phyloP scores from a whole-genome alignment of 2,797 vertebrate genomes.

The Cynodonichthys magdalenae region DNA sequence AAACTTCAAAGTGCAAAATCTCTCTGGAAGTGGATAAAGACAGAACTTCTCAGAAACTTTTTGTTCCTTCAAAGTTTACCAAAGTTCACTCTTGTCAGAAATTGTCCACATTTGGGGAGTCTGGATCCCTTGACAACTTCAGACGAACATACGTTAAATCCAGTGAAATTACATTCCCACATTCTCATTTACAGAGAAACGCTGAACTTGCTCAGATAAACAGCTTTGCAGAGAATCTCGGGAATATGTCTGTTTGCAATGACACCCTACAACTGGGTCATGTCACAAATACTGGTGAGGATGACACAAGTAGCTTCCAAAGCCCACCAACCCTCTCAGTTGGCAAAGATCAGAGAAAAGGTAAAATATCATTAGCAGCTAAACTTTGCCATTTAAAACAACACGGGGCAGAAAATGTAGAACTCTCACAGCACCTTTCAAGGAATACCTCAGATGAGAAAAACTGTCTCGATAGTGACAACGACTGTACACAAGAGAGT shows the following conservation, averaged over 20 bases:
- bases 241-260: slow-evolving; percentile 13
- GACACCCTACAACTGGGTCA: slow-evolving; percentile 11
- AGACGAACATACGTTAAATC: slow-evolving; percentile 83
- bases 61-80: slow-evolving; percentile 55
- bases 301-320: slow-evolving; percentile 15
- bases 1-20: slow-evolving; percentile 63
- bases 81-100: slow-evolving; percentile 62
- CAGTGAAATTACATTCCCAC: slow-evolving; percentile 22
- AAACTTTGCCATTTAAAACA: slow-evolving; percentile 86
- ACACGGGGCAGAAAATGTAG: slow-evolving; percentile 44
- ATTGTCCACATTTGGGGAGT: slow-evolving; percentile 72
- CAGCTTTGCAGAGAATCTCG: background rate
- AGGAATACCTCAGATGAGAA: slow-evolving; percentile 16
- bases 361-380: slow-evolving; percentile 81
- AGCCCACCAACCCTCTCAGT: slow-evolving; percentile 44
- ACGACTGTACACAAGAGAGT: slow-evolving; percentile 21
- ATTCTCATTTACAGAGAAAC: background rate
- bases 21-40: slow-evolving; percentile 32
- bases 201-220: slow-evolving; percentile 5
- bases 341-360: slow-evolving; percentile 39
- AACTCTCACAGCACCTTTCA: background rate
- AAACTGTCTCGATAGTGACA: background rate
- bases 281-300: slow-evolving; percentile 6
- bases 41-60: slow-evolving; percentile 6
- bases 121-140: slow-evolving; percentile 91